Conservation (phyloP, 2,113 vertebrate genomes). For the Oceanites oceanicus region DNA sequence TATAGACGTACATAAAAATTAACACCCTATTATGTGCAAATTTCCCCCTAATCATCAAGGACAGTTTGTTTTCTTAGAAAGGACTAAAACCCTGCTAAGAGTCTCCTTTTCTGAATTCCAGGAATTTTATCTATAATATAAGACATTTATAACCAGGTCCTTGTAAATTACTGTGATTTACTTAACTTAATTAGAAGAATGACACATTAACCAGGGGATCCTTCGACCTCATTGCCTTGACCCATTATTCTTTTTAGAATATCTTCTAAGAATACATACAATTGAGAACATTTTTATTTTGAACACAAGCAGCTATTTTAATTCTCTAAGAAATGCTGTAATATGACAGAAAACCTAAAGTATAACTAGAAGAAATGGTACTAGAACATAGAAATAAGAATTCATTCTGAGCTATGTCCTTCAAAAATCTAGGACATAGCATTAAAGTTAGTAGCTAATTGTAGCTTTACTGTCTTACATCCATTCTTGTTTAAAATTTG, state of each 20-base stretch:
- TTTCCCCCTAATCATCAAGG: not conserved
- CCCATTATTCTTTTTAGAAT: not conserved
- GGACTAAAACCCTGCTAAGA: not conserved
- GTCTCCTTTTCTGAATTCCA: not conserved
- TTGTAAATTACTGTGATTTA: not conserved
- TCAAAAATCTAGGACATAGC: not conserved
- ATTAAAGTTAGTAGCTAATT: not conserved
- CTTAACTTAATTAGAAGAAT: not conserved
- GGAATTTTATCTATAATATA: not conserved
- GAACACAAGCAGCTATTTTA: not conserved
- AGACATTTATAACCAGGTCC: not conserved
- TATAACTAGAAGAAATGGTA: not conserved
- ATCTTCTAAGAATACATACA: not conserved
- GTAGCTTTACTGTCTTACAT: not conserved
- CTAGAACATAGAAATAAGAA: not conserved
- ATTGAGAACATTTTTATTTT: not conserved
- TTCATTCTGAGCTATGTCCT: not conserved
- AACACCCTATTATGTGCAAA: not conserved
- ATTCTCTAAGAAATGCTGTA: not conserved
- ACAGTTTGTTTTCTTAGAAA: not conserved
- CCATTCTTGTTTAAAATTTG: not conserved
- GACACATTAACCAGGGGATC: not conserved
- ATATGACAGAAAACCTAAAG: not conserved
- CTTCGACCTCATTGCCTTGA: not conserved
- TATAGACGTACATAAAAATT: not conserved